These are phyloP conservation scores for Cinclus mexicanus DNA, from an alignment of 2,113 vertebrate genomes.

Conservation along the genomic window DNA sequence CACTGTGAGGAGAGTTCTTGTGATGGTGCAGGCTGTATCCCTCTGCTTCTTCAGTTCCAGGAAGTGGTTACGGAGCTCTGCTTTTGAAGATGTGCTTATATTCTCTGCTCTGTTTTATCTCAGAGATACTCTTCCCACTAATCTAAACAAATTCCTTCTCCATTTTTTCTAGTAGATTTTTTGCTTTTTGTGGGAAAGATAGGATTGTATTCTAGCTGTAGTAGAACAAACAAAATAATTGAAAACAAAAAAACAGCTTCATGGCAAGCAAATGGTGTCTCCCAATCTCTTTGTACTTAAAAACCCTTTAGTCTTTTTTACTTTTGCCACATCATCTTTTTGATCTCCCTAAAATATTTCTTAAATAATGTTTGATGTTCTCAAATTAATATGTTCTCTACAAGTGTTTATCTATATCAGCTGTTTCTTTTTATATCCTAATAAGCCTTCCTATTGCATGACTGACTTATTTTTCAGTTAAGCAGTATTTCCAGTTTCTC, in stretches of 20 bases:
- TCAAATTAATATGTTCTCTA: not conserved
- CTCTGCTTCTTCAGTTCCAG: not conserved
- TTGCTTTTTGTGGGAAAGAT: not conserved
- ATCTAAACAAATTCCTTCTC: not conserved
- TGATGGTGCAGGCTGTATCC: not conserved
- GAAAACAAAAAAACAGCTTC: not conserved
- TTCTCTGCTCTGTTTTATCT: not conserved
- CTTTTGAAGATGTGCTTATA: not conserved
- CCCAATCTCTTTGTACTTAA: not conserved
- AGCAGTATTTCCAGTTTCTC: not conserved
- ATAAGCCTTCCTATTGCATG: not conserved
- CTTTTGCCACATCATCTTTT: not conserved
- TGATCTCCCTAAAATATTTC: not conserved
- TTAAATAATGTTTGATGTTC: not conserved
- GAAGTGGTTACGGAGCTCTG: not conserved
- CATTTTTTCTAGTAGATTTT: not conserved
- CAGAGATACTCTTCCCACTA: not conserved
- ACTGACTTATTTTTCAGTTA: not conserved
- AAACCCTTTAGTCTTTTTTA: not conserved
- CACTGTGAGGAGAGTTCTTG: not conserved
- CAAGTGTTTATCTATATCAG: not conserved
- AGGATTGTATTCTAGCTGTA: not conserved
- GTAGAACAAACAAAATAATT: not conserved
- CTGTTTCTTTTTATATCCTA: not conserved
- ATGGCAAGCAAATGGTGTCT: not conserved